These are phyloP conservation scores for Chymomyza caudatula DNA, from an alignment of 2,888 invertebrate species.

Conservation along the genomic window DNA sequence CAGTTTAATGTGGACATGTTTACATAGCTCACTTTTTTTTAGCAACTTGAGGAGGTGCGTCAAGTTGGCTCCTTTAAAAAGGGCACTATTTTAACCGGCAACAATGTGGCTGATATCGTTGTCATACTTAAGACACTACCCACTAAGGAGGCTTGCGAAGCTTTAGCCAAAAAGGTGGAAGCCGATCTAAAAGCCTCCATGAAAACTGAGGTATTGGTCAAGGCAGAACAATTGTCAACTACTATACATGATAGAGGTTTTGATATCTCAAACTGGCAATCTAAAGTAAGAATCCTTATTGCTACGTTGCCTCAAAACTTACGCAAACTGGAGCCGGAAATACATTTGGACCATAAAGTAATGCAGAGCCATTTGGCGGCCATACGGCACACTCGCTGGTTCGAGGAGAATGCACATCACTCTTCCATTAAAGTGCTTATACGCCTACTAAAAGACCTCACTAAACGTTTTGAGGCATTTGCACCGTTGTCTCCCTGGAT, in stretches of 20 bases:
- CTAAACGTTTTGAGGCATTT: conserved; percentile 92
- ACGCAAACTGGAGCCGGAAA: conserved; percentile 94
- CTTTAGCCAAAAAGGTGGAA: conserved; percentile 90
- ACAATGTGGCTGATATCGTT: conserved; percentile 97
- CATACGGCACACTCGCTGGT: conserved; percentile 97
- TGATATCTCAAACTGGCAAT: conserved; percentile 90
- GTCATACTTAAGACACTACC: conserved; percentile 97
- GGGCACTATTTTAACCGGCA: conserved; percentile 97
- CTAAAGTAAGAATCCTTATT: conserved; percentile 92
- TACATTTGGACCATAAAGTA: conserved; percentile 85
- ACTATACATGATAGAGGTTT: conserved; percentile 88
- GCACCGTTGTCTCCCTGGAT: conserved; percentile 97
- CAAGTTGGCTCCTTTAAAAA: conserved; percentile 99
- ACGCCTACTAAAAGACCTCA: conserved; percentile 94
- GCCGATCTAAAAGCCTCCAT: conserved; percentile 90
- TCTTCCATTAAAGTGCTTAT: conserved; percentile 97
- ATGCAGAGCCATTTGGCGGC: conserved; percentile 95
- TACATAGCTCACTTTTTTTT: conserved; percentile 27
- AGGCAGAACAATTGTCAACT: conserved; percentile 79
- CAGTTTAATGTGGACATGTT: neutral
- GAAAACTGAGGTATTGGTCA: conserved; percentile 82
- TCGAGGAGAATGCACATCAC: conserved; percentile 98
- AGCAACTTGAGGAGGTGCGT: conserved; percentile 95
- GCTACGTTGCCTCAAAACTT: conserved; percentile 96
- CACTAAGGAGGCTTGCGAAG: conserved; percentile 96